These are phyloP conservation scores for Priocnemis perturbator DNA, from an alignment of 2,888 invertebrate genomes.

Conservation along the genomic window DNA sequence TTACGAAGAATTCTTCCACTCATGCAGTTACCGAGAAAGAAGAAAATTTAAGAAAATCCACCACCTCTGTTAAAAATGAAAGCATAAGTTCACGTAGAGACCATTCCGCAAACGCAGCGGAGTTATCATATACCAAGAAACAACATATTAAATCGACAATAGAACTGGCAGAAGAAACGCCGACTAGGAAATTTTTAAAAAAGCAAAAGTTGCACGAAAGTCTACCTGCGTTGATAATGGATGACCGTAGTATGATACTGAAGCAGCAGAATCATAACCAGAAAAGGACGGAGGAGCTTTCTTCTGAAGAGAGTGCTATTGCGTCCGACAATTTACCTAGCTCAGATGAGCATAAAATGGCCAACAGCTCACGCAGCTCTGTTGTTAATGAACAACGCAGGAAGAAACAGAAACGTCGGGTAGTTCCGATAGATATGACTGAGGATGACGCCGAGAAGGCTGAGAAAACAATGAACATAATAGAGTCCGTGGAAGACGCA, in stretches of 20 bases:
- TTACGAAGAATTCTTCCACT: not conserved
- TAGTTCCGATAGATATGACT: not conserved
- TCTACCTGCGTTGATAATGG: slow-evolving; percentile 51
- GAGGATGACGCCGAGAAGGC: not conserved
- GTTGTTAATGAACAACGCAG: no score
- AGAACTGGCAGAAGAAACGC: slow-evolving; percentile 45
- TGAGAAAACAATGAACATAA: not conserved
- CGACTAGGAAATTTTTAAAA: slow-evolving; percentile 58
- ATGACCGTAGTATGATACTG: slow-evolving; percentile 14
- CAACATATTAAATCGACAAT: no score
- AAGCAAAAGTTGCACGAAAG: slow-evolving; percentile 65
- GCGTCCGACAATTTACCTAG: not conserved
- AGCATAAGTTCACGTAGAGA: no score
- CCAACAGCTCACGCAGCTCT: not conserved
- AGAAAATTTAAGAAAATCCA: no score
- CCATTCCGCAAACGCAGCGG: no score
- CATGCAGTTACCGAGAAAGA: no score
- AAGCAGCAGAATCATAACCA: not conserved
- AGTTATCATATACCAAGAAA: no score
- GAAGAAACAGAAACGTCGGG: not conserved
- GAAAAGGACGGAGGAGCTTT: not conserved
- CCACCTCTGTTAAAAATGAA: no score
- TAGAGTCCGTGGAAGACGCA: not conserved
- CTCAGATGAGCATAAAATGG: no score
- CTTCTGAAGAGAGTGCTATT: not conserved